These are phyloP conservation scores for Balearica regulorum DNA, from an alignment of 2,797 vertebrate genomes.

Conservation along the genomic window DNA sequence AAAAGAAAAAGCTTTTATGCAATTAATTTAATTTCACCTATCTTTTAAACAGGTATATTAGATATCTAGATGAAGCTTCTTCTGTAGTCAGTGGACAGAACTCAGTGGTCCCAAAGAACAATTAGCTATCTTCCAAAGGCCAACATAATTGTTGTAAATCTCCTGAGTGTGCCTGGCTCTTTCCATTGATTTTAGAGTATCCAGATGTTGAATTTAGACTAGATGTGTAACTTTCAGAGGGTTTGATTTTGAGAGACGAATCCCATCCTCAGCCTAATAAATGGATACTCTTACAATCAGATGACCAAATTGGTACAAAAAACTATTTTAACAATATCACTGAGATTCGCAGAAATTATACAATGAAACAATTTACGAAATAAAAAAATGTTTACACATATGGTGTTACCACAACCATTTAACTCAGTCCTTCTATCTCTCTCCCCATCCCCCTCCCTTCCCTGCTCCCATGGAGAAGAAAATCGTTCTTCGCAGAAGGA, in stretches of 20 bases:
- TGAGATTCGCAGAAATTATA: not conserved
- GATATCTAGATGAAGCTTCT: not conserved
- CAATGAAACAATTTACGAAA: not conserved
- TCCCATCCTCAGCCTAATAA: not conserved
- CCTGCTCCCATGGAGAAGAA: not conserved
- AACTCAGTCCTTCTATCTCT: not conserved
- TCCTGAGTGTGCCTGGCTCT: not conserved
- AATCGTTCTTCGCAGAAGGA: not conserved
- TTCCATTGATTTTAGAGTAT: not conserved
- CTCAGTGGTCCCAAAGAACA: not conserved
- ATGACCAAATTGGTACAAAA: not conserved
- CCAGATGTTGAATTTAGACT: not conserved
- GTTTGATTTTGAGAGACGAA: not conserved
- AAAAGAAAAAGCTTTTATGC: not conserved
- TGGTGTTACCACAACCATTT: not conserved
- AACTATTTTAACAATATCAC: not conserved
- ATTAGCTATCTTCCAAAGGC: not conserved
- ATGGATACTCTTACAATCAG: not conserved
- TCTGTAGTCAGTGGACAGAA: not conserved
- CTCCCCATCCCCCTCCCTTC: not conserved
- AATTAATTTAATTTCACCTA: not conserved
- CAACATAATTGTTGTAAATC: not conserved
- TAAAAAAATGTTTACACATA: not conserved
- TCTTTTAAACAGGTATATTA: not conserved
- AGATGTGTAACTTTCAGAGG: not conserved